A percentile compares a stretch with the other conserved stretches of the same genome.
Conservation (phyloP, 64 coral and sea anemone species). For the Anthopleura sola region DNA sequence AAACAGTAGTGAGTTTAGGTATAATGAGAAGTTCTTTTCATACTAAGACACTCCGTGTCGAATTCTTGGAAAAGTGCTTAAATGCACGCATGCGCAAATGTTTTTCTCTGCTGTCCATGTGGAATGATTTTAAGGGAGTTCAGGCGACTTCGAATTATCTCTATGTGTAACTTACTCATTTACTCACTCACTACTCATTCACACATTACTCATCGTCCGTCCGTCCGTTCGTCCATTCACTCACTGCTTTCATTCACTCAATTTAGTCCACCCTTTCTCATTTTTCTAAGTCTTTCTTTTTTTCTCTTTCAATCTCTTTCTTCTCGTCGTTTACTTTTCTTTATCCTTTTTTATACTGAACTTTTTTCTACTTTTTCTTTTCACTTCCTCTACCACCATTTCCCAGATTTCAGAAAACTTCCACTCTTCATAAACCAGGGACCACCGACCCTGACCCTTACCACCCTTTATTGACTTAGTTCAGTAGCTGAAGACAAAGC, state of each 20-base stretch:
- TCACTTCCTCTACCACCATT: background rate
- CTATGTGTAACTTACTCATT: too few species aligned
- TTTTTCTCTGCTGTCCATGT: too few species aligned
- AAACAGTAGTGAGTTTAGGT: background rate
- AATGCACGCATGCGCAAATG: too few species aligned
- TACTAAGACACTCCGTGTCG: background rate
- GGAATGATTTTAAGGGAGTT: too few species aligned
- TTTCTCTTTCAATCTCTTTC: background rate
- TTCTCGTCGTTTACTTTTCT: background rate
- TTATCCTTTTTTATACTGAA: background rate
- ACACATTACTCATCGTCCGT: too few species aligned
- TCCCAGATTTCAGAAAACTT: background rate
- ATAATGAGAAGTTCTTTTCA: background rate
- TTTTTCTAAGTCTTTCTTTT: background rate
- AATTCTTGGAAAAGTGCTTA: background rate
- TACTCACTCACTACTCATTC: too few species aligned
- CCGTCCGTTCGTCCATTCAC: too few species aligned
- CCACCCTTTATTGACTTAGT: background rate
- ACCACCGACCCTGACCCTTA: background rate
- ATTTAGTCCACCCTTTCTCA: too few species aligned
- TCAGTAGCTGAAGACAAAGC: background rate
- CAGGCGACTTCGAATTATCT: too few species aligned
- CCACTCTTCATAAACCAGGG: background rate
- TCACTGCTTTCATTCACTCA: too few species aligned
- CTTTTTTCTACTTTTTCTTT: too few species aligned